Base-by-base conservation (phyloP, 2,888 invertebrate species). In the Osmoderma eremita region DNA sequence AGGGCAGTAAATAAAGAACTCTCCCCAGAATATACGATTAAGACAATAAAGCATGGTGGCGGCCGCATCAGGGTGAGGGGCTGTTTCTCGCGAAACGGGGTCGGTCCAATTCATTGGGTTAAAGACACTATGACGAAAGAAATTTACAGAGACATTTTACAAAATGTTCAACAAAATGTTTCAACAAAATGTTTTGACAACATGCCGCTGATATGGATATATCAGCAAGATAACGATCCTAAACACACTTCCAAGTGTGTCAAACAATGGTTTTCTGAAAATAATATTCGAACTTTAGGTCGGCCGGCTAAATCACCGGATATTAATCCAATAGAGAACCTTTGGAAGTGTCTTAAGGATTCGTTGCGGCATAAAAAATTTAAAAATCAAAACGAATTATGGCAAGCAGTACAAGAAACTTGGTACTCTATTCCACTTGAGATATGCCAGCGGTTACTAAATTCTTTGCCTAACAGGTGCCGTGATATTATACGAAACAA, bases 181-280 rank as follows among this genome's bases (percentile, higher is more conserved):
- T 48, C 18, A 17, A 18, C 18, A 48, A 1, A 18, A 17, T 1
- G 58, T 58, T n/a, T n/a, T 5, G 6, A 24, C 10, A 42, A 63
- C 39, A 63, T 54, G 36, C 56, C 42, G 13, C n/a, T 48, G 18
- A 5, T 30, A 15, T 65, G 48, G 65, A 65, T 56, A 15, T 65
- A 17, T 48, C 45, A 36, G 20, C 63, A 54, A 18, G 39, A 63
- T 18, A 53, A 53, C 36, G 53, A 63, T 36, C 63, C 63, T 13
- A 63, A 63, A 38, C 51, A 63, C 20, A 63, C 53, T 10, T 15
- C 15, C 18, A 63, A 17, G 36, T 8, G 18, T 22, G 63, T 36
- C 13, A 63, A 63, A 18, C 36, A 63, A 1, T 54, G 41, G 50
- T 41, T 63, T 18, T 6, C 3, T 30, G 30, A 30, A 6, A 2